phyloP scores from a whole-genome alignment of 2,888 invertebrate genomes.

The Glaucopsyche alexis region DNA sequence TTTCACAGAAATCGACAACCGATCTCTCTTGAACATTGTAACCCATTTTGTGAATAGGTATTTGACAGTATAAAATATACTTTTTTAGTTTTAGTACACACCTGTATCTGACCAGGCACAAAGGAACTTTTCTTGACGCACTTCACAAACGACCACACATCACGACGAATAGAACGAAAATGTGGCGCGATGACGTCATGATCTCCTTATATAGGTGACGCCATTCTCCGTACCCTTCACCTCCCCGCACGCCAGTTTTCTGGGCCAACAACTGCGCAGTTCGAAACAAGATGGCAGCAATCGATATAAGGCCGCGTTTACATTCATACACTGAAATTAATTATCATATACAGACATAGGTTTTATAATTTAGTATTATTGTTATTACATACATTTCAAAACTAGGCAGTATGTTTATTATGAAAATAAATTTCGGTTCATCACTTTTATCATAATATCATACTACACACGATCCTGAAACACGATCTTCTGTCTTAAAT shows the following conservation, averaged over 20 bases:
- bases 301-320: constrained; percentile 21
- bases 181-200: constrained; percentile 66
- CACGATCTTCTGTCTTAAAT: too few species aligned
- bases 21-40: constrained; percentile 70
- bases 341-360: neutral
- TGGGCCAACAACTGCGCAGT: constrained; percentile 27
- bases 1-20: constrained; percentile 75
- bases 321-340: neutral
- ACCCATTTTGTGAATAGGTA: constrained; percentile 58
- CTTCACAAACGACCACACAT: constrained; percentile 62
- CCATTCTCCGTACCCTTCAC: constrained; percentile 51
- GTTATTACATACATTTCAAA: too few species aligned
- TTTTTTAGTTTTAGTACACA: constrained; percentile 72
- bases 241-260: constrained; percentile 35
- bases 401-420: too few species aligned
- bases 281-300: constrained; percentile 38
- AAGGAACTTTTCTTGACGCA: constrained; percentile 51
- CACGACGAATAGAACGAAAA: constrained; percentile 52
- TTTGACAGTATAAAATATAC: constrained; percentile 57
- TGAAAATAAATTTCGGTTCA: too few species aligned
- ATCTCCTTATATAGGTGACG: constrained; percentile 55
- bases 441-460: too few species aligned
- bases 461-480: too few species aligned
- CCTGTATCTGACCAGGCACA: constrained; percentile 74
- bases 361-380: too few species aligned